Percentiles rank a stretch among this genome's conserved stretches.
Conservation (phyloP, 53 echinoderm and acorn worm species). For the Echinometra lucunter region DNA sequence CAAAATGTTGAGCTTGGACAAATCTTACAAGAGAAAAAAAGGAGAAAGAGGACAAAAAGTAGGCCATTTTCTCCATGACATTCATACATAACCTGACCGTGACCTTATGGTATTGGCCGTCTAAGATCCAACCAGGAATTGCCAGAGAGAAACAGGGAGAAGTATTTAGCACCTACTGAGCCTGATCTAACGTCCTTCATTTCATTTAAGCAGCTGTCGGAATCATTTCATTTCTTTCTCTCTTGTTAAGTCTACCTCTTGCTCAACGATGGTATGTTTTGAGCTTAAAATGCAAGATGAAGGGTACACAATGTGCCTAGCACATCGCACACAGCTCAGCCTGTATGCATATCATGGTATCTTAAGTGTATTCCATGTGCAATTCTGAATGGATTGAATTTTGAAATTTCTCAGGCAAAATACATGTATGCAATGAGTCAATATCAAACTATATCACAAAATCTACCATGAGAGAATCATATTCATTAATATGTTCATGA, state of each 20-base stretch:
- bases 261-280: slow-evolving; percentile 28
- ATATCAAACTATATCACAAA: not conserved
- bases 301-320: not conserved
- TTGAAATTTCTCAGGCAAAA: not conserved
- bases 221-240: slow-evolving; percentile 36
- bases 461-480: not conserved
- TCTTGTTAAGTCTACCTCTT: slow-evolving; percentile 30
- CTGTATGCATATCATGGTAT: not conserved
- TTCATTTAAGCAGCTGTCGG: slow-evolving; percentile 51
- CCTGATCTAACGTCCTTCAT: slow-evolving; percentile 55
- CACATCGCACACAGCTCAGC: not conserved
- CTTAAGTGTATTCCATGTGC: not conserved
- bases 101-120: slow-evolving; percentile 1
- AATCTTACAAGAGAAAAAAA: not conserved
- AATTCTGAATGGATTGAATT: not conserved
- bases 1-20: not conserved
- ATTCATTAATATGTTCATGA: not conserved
- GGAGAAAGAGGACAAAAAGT: not conserved
- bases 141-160: slow-evolving; percentile 36
- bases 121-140: slow-evolving; percentile 1
- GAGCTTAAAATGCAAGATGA: slow-evolving; percentile 17
- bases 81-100: slow-evolving; percentile 22
- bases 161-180: slow-evolving; percentile 68
- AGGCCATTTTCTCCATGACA: not conserved
- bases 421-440: not conserved